Percentiles rank a stretch among this genome's conserved stretches.
Conservation (phyloP, 1,140 invertebrate genomes). For the Macrocentrus cingulum region DNA sequence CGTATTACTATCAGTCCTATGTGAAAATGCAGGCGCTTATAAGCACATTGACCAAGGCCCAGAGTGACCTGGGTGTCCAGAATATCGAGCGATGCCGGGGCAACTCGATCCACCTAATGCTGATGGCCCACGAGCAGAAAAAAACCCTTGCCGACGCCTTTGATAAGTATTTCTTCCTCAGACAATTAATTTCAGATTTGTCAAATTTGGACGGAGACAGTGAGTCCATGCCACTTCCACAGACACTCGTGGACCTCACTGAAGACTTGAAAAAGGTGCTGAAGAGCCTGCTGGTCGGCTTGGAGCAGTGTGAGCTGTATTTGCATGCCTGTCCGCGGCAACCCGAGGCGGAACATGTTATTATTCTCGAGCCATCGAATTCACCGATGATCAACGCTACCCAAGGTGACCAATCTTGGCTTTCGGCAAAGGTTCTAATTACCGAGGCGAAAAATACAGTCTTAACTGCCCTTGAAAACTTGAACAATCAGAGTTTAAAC, state of each 20-base stretch:
- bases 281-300: slow-evolving; percentile 54
- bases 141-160: slow-evolving; percentile 43
- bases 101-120: slow-evolving; percentile 69
- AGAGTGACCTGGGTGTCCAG: slow-evolving; percentile 76
- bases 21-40: slow-evolving; percentile 70
- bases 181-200: slow-evolving; percentile 42
- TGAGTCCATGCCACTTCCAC: slow-evolving; percentile 37
- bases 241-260: slow-evolving; percentile 33
- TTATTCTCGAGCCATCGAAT: slow-evolving; percentile 39
- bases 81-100: slow-evolving; percentile 85
- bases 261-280: slow-evolving; percentile 57
- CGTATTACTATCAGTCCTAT: slow-evolving; percentile 75
- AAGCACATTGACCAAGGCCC: slow-evolving; percentile 64
- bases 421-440: slow-evolving; percentile 50
- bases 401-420: slow-evolving; percentile 60
- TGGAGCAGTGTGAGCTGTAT: slow-evolving; percentile 64
- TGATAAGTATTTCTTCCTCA: slow-evolving; percentile 46
- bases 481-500: slow-evolving; percentile 40
- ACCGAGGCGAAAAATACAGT: slow-evolving; percentile 37
- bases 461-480: slow-evolving; percentile 19
- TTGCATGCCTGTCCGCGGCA: slow-evolving; percentile 64
- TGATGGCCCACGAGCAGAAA: slow-evolving; percentile 63
- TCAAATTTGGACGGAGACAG: slow-evolving; percentile 27
- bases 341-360: slow-evolving; percentile 43
- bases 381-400: slow-evolving; percentile 57